Evolutionary conservation across 2,888 invertebrate species (phyloP).

Genomic region (Mimumesa dahlbomi): DNA sequence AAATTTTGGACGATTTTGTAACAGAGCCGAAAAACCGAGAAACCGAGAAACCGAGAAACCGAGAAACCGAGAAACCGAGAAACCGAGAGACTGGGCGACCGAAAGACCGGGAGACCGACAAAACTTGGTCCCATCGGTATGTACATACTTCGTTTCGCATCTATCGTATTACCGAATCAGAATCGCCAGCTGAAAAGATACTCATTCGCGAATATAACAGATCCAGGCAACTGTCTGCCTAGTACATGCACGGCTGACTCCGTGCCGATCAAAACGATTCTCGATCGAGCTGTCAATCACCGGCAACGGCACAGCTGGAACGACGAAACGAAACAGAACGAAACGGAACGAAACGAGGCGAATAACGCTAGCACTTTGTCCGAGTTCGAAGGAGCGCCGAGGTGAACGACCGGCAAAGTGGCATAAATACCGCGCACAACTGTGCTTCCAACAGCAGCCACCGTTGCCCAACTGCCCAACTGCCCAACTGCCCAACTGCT

Average conservation of each 20-base stretch:
- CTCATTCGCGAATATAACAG: too few relatives aligned
- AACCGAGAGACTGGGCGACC: not conserved
- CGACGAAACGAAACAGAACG: constrained; percentile 39
- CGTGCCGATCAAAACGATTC: too few relatives aligned
- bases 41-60: not conserved
- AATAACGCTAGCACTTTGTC: constrained; percentile 47
- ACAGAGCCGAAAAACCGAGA: too few relatives aligned
- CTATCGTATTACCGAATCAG: too few relatives aligned
- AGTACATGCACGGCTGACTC: too few relatives aligned
- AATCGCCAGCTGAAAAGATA: too few relatives aligned
- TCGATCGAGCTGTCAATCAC: too few relatives aligned
- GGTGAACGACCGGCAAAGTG: constrained; percentile 78
- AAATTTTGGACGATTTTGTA: constrained; percentile 16
- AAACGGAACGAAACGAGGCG: constrained; percentile 46
- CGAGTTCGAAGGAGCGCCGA: constrained; percentile 48
- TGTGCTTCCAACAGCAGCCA: constrained; percentile 39
- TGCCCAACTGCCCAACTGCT: too few relatives aligned
- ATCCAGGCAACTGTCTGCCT: too few relatives aligned
- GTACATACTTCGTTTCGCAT: too few relatives aligned
- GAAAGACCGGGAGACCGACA: too few relatives aligned
- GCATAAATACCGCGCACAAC: constrained; percentile 67
- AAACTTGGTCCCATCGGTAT: too few relatives aligned
- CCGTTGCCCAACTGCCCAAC: constrained; percentile 52
- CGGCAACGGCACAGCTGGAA: constrained; percentile 20
- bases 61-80: constrained; percentile 4